Percentiles rank a stretch among this genome's conserved stretches.
phyloP scores from a whole-genome alignment of 2,888 invertebrate species.

The Stictocephala bisonia region DNA sequence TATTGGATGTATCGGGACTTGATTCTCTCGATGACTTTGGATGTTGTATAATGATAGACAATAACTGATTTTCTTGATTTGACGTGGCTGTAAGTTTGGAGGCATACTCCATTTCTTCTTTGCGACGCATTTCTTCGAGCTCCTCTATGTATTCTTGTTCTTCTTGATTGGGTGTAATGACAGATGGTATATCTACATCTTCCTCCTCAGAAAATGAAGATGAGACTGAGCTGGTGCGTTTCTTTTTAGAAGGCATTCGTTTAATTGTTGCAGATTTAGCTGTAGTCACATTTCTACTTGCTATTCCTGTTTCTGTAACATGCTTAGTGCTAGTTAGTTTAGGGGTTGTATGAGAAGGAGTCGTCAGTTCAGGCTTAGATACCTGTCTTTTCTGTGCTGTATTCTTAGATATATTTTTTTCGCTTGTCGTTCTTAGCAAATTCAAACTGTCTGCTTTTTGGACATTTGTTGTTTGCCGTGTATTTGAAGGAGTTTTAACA shows the following conservation, averaged over 20 bases:
- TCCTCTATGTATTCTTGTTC: slow-evolving; percentile 51
- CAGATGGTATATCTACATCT: slow-evolving; percentile 42
- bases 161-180: slow-evolving; percentile 39
- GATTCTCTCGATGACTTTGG: slow-evolving; percentile 80
- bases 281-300: slow-evolving; percentile 35
- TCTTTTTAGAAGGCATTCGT: slow-evolving; percentile 28
- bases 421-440: slow-evolving; percentile 23
- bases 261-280: slow-evolving; percentile 46
- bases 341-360: background rate
- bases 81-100: slow-evolving; percentile 52
- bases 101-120: slow-evolving; percentile 53
- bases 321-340: slow-evolving; percentile 1
- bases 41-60: slow-evolving; percentile 57
- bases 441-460: slow-evolving; percentile 37
- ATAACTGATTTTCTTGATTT: slow-evolving; percentile 54
- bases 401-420: slow-evolving; percentile 33
- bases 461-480: background rate
- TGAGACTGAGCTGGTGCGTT: slow-evolving; percentile 39
- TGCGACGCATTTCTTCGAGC: slow-evolving; percentile 51
- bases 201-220: slow-evolving; percentile 55
- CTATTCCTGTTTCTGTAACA: slow-evolving; percentile 37
- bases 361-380: slow-evolving; percentile 34
- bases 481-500: background rate
- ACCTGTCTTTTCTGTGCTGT: slow-evolving; percentile 31
- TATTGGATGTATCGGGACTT: slow-evolving; percentile 78